phyloP scores from a whole-genome alignment of 2,113 vertebrate species.

The Aramus guarauna region DNA sequence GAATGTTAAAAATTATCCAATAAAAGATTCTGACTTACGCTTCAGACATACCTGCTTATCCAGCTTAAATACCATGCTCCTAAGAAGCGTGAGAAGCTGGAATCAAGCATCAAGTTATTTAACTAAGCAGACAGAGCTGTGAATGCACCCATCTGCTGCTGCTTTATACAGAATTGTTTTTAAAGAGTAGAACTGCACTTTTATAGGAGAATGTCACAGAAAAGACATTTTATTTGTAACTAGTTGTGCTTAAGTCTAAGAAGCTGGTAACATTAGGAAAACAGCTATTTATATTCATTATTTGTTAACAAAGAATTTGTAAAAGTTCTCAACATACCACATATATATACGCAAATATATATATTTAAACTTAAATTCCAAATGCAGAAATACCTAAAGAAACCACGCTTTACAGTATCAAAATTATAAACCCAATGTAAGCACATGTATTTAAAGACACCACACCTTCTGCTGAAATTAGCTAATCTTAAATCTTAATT shows the following conservation, averaged over 20 bases:
- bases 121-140: not conserved
- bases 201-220: not conserved
- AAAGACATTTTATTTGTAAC: not conserved
- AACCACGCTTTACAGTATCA: not conserved
- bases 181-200: conserved; percentile 33
- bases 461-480: not conserved
- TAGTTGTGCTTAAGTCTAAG: conserved; percentile 38
- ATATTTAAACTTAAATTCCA: conserved; percentile 5
- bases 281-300: not conserved
- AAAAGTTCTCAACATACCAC: not conserved
- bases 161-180: not conserved
- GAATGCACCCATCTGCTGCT: not conserved
- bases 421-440: not conserved
- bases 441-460: not conserved
- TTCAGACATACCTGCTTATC: not conserved
- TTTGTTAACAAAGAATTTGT: conserved; percentile 8
- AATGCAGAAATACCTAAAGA: conserved; percentile 6
- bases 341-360: not conserved
- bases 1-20: not conserved
- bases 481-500: not conserved
- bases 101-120: not conserved
- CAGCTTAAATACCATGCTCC: not conserved
- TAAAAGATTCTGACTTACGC: not conserved
- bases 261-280: conserved; percentile 6
- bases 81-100: not conserved